These are phyloP conservation scores for Liodrosophila aerea DNA, from an alignment of 2,888 invertebrate species.

Conservation along the genomic window DNA sequence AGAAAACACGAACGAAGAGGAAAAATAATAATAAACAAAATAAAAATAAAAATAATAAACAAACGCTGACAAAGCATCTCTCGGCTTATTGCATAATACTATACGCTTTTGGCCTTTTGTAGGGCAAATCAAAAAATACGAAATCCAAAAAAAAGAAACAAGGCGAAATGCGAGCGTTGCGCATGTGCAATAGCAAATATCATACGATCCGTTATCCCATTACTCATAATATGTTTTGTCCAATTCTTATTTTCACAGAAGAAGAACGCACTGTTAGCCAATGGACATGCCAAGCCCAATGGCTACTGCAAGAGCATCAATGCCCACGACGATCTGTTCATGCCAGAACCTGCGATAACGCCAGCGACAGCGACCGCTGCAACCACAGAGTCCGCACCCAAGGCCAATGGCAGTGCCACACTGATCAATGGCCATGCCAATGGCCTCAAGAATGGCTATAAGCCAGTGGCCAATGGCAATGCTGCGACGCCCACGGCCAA, in stretches of 20 bases:
- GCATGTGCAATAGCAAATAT: conserved; percentile 32
- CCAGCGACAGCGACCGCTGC: conserved; percentile 27
- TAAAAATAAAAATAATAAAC: conserved; percentile 52
- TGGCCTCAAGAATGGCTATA: conserved; percentile 72
- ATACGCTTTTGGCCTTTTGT: conserved; percentile 17
- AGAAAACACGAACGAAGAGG: conserved; percentile 25
- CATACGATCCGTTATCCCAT: conserved; percentile 21
- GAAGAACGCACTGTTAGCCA: conserved; percentile 58
- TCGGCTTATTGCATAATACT: conserved; percentile 54
- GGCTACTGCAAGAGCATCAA: conserved; percentile 74
- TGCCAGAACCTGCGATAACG: conserved; percentile 54
- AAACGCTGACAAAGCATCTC: conserved; percentile 50
- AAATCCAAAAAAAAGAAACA: background rate
- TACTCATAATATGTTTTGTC: too few species aligned
- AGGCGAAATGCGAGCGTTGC: conserved; percentile 16
- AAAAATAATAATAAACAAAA: conserved; percentile 32
- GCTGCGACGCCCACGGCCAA: conserved; percentile 56
- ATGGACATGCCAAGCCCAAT: conserved; percentile 62
- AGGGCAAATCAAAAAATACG: conserved; percentile 10
- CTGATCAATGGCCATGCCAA: conserved; percentile 71
- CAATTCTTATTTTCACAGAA: conserved; percentile 38
- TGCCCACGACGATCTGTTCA: conserved; percentile 63
- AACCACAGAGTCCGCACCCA: conserved; percentile 32
- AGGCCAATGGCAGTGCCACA: conserved; percentile 48
- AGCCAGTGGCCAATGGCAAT: conserved; percentile 60